Conservation (phyloP, 2,113 vertebrate genomes). For the Chaetorhynchus papuensis region DNA sequence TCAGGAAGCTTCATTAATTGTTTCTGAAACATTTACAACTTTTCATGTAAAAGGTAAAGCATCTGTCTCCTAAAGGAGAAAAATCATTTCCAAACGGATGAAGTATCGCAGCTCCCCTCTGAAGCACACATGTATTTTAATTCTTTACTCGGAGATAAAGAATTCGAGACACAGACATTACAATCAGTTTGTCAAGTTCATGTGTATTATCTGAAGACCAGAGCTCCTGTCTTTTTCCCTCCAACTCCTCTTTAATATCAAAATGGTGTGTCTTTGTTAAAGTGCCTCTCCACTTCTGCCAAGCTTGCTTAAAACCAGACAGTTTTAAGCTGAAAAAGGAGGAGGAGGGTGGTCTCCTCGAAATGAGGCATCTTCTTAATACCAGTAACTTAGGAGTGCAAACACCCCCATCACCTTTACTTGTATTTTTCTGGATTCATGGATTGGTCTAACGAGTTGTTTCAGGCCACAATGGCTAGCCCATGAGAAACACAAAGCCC, state of each 20-base stretch:
- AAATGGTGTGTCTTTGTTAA: neutral
- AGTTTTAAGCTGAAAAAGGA: neutral
- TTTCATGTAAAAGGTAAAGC: conserved; percentile 56
- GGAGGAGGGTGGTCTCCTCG: neutral
- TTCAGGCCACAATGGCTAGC: neutral
- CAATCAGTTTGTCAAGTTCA: neutral
- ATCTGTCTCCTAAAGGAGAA: conserved; percentile 52
- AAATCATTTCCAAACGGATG: conserved; percentile 45
- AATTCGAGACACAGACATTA: neutral
- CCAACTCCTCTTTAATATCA: neutral
- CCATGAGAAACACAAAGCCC: neutral
- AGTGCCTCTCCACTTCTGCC: neutral
- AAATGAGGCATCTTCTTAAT: neutral
- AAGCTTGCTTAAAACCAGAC: neutral
- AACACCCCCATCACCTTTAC: neutral
- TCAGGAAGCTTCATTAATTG: conserved; percentile 62
- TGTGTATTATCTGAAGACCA: neutral
- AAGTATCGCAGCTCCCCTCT: conserved; percentile 1
- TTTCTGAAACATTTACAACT: conserved; percentile 66
- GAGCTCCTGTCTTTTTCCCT: neutral
- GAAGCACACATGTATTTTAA: neutral
- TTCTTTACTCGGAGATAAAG: conserved; percentile 7
- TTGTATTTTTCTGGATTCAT: neutral
- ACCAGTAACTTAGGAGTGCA: neutral
- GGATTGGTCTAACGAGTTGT: neutral